Base-by-base conservation (phyloP, 92 coral and sea anemone genomes). In the Bergia sp. region DNA sequence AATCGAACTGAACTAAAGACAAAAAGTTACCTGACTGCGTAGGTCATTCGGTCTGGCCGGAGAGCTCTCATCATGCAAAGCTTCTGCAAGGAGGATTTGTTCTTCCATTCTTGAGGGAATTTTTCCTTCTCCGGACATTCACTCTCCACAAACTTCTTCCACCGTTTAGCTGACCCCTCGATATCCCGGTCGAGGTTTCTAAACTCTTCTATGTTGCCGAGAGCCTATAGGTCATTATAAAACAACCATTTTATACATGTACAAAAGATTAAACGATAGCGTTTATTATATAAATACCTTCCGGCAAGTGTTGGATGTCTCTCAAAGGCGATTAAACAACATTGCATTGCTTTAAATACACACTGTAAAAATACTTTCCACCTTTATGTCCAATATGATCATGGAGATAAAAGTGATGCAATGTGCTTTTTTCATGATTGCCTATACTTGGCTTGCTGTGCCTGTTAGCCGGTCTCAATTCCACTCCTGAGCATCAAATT, bases 101-200 rank as follows among this genome's bases (percentile, higher is more conserved):
- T 97, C 84, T 97, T 97, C 99, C 99, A 97, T 67, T 97, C 99
- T 81, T 97, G 99, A 11, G 99, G 99, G 92, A 97, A 97, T 47
- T 97, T 97, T 86, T 97, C 99, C 90, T 97, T 97, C 92, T 97
- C 99, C 4, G 99, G 99, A 84, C 99, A 97, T 76, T 97, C 99
- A 80, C 99, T 97, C 86, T 97, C 99, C 82, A 95, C 99, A 82
- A 97, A 97, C 92, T 97, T 97, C 93, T 97, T 97, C 99, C 99
- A 97, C 75, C 99, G 92, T 80, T 97, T 97, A 88, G 99, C 99
- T 0, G 99, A 97, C 41, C 99, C 99, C 87, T 97, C 99, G 57
- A 97, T 97, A 81, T 97, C 99, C n/a, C 99, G 91, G 92, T 97
- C 99, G 79, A 97, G 93, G 85, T 97, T 97, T 53, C 99, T 95